These are phyloP conservation scores for Ifrita kowaldi DNA, from an alignment of 2,113 vertebrate genomes.

Conservation along the genomic window DNA sequence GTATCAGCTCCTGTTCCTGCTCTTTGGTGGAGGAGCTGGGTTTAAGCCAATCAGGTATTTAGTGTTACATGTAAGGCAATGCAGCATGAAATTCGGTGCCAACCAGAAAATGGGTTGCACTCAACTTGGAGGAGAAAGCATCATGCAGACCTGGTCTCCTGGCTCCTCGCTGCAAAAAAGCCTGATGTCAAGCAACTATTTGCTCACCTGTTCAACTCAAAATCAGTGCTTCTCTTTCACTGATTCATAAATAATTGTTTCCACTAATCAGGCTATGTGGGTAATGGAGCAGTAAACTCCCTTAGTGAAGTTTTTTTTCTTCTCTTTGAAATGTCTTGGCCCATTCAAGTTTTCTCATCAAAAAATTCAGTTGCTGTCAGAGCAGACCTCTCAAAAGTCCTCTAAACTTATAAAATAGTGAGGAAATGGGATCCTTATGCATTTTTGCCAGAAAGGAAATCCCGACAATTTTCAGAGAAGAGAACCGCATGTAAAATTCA, in stretches of 20 bases:
- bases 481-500: not conserved
- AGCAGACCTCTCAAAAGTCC: not conserved
- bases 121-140: not conserved
- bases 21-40: not conserved
- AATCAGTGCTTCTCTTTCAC: not conserved
- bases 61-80: not conserved
- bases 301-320: not conserved
- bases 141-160: not conserved
- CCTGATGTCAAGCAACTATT: not conserved
- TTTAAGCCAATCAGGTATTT: not conserved
- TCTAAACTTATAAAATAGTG: not conserved
- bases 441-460: not conserved
- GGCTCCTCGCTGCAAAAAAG: not conserved
- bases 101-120: not conserved
- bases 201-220: not conserved
- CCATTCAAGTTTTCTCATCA: not conserved
- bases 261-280: not conserved
- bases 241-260: not conserved
- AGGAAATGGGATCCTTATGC: not conserved
- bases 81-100: not conserved
- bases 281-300: not conserved
- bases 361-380: not conserved
- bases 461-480: not conserved
- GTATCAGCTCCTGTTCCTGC: not conserved
- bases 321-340: not conserved